A percentile compares a stretch with the other conserved stretches of the same genome.
Evolutionary conservation across 2,797 vertebrate genomes (phyloP).

Genomic region (Eidolon dupreanum): DNA sequence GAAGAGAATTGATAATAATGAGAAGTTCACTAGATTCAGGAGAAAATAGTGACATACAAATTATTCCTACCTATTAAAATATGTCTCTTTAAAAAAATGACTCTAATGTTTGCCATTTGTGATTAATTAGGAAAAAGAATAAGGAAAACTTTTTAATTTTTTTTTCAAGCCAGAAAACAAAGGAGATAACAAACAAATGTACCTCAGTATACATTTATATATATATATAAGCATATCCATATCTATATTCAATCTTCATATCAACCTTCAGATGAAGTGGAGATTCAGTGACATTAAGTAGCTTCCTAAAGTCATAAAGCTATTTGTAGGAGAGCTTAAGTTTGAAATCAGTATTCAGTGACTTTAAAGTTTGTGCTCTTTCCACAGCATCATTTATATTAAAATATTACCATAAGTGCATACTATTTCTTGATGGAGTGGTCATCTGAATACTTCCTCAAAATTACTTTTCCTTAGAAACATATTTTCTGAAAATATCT

Average conservation of each 20-base stretch:
- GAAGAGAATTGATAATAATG: constrained; percentile 11
- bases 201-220: too few relatives aligned
- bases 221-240: not conserved
- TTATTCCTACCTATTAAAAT: not conserved
- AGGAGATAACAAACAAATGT: not conserved
- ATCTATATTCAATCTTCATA: not conserved
- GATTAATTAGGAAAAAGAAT: constrained; percentile 22
- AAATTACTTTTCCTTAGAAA: constrained; percentile 46
- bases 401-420: not conserved
- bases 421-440: not conserved
- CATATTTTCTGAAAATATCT: constrained; percentile 35
- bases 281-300: not conserved
- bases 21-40: not conserved
- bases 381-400: not conserved
- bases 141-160: not conserved
- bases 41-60: not conserved
- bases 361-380: not conserved
- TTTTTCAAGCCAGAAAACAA: not conserved
- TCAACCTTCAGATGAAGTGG: not conserved
- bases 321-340: not conserved
- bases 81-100: not conserved
- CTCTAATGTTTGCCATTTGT: not conserved
- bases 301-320: not conserved
- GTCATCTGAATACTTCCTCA: constrained; percentile 4
- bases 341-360: not conserved